Evolutionary conservation across 2,113 vertebrate genomes (phyloP).

Genomic region (Pungitius pungitius): DNA sequence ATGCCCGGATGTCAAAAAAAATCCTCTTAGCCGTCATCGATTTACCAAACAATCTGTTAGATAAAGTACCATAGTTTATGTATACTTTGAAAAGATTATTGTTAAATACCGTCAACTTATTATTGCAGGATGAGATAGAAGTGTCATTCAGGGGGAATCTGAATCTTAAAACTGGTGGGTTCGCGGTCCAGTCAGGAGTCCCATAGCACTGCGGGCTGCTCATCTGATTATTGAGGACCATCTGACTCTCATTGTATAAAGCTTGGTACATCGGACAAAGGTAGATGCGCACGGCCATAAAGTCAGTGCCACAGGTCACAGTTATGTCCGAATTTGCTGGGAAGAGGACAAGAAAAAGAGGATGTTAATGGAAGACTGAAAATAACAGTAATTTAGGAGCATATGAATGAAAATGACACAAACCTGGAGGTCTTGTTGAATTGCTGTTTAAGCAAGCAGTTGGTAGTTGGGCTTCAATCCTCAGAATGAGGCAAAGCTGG

Average conservation of each 20-base stretch:
- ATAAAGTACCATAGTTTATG: neutral
- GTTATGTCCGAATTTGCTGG: constrained; percentile 75
- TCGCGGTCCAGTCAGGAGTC: constrained; percentile 41
- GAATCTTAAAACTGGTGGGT: constrained; percentile 75
- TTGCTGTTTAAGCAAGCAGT: neutral
- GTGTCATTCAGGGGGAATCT: constrained; percentile 68
- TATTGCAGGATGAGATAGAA: constrained; percentile 54
- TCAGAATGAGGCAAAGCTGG: constrained; percentile 68
- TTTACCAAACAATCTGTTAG: neutral
- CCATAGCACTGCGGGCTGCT: constrained; percentile 63
- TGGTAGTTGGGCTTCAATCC: constrained; percentile 54
- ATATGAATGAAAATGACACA: neutral
- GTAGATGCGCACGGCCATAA: constrained; percentile 72
- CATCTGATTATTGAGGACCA: constrained; percentile 73
- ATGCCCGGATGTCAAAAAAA: too few species aligned
- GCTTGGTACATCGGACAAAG: constrained; percentile 79
- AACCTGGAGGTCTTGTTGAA: constrained; percentile 77
- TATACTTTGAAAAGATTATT: neutral
- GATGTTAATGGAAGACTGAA: neutral
- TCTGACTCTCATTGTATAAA: constrained; percentile 75
- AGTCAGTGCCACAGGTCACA: constrained; percentile 71
- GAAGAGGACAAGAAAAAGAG: constrained; percentile 21
- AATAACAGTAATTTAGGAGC: neutral
- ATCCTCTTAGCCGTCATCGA: too few species aligned
- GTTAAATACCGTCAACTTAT: constrained; percentile 63